Conservation (phyloP, 2,797 vertebrate species). For the Neomorphus geoffroyi region DNA sequence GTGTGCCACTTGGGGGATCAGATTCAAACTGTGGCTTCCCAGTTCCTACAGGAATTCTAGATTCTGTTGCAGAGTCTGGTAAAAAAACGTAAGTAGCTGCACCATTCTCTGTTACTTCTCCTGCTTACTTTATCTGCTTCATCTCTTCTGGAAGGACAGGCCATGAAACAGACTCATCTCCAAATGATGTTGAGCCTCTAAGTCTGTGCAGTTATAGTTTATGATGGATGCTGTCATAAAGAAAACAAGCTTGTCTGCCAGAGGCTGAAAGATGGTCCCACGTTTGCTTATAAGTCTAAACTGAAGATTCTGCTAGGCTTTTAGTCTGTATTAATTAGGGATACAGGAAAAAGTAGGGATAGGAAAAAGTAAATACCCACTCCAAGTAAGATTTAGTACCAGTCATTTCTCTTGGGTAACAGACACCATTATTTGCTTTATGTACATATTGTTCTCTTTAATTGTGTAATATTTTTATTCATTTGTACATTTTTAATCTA, state of each 20-base stretch:
- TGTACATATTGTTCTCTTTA: neutral
- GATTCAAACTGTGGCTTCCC: neutral
- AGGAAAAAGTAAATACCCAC: neutral
- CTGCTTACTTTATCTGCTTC: neutral
- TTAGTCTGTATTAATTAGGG: neutral
- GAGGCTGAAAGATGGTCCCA: neutral
- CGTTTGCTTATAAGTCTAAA: neutral
- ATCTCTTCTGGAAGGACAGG: neutral
- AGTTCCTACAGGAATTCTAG: neutral
- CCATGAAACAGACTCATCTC: neutral
- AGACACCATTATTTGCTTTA: neutral
- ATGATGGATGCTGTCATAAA: neutral
- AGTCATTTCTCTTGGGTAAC: neutral
- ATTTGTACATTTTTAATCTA: neutral
- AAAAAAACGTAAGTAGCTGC: neutral
- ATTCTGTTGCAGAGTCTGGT: neutral
- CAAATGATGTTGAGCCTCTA: neutral
- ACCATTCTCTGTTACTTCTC: neutral
- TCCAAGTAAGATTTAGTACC: neutral
- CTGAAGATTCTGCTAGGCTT: neutral
- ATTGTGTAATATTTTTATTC: neutral
- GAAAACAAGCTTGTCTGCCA: neutral
- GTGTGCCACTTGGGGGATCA: accelerated
- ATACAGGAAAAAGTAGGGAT: neutral
- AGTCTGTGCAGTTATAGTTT: neutral